Base-by-base conservation (phyloP, 2,888 invertebrate genomes). In the Chesias legatella region DNA sequence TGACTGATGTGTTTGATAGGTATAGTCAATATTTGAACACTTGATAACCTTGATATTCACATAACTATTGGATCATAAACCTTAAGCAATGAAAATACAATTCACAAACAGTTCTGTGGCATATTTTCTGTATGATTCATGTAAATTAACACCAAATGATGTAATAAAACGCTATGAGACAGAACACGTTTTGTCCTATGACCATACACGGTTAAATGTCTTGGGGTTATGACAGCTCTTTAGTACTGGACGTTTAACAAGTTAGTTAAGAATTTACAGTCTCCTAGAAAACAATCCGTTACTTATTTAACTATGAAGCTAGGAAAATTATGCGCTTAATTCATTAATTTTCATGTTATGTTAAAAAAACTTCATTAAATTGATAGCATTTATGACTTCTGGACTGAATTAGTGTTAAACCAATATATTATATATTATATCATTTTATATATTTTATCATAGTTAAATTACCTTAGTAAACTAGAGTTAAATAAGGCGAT, bases 71-170 rank as follows among this genome's bases (percentile, higher is more conserved):
- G 2, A 10, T 33, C 20, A 10, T 7, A 1, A 10, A 17, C 8
- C 21, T 10, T 10, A 9, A 30, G 30, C 30, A 20, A 21, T 6
- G 8, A 17, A 30, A 30, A 30, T 30, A 20, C 17, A 26, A 20
- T 26, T 27, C 27, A 8, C 17, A 13, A 7, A 22, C n/a, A 22
- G 1, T 20, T 25, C 1, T 10, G 10, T 30, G 22, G 22, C 43
- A 47, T 43, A 36, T 41, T 41, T 37, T 26, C 10, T 17, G 25
- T 17, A 32, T 55, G 48, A 55, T 41, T 55, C 52, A 52, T 41
- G 11, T 29, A 28, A 45, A 48, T 44, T 33, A 41, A 45, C 34
- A 32, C 25, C 10, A 43, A 45, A 40, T 50, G 42, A 25, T 42
- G 42, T 31, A 52, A 46, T 50, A 37, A 43, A 42, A 40, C 35